phyloP scores from a whole-genome alignment of 2,797 vertebrate species.

The Dipus sagitta region DNA sequence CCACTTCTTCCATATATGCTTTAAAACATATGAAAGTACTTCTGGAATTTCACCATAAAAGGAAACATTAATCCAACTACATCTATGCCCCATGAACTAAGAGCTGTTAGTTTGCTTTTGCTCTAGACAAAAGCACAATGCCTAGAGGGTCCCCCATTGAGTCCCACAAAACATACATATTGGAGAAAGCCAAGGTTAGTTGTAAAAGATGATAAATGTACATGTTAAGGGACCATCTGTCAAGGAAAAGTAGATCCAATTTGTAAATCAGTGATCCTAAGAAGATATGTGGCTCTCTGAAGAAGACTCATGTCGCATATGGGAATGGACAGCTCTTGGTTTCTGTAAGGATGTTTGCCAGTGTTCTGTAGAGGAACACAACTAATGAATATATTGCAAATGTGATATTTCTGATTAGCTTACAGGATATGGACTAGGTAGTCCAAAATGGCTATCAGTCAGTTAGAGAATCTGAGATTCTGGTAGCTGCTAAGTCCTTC shows the following conservation, averaged over 20 bases:
- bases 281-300: rapidly evolving
- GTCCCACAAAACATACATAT: neutral
- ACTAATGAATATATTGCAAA: no score
- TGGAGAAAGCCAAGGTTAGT: rapidly evolving
- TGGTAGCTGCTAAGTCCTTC: no score
- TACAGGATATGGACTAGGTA: no score
- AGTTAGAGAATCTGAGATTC: no score
- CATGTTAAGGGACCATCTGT: rapidly evolving
- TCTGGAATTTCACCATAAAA: neutral
- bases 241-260: no score
- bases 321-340: no score
- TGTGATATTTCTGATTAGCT: no score
- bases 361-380: no score
- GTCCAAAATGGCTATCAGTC: no score
- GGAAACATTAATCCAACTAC: neutral
- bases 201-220: rapidly evolving
- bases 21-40: neutral
- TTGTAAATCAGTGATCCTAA: rapidly evolving
- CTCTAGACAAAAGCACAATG: rapidly evolving
- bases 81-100: rapidly evolving
- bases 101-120: neutral
- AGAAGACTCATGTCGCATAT: neutral
- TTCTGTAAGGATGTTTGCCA: neutral
- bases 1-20: neutral
- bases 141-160: neutral